These are phyloP conservation scores for Orussus abietinus DNA, from an alignment of 1,140 invertebrate genomes.

Conservation along the genomic window DNA sequence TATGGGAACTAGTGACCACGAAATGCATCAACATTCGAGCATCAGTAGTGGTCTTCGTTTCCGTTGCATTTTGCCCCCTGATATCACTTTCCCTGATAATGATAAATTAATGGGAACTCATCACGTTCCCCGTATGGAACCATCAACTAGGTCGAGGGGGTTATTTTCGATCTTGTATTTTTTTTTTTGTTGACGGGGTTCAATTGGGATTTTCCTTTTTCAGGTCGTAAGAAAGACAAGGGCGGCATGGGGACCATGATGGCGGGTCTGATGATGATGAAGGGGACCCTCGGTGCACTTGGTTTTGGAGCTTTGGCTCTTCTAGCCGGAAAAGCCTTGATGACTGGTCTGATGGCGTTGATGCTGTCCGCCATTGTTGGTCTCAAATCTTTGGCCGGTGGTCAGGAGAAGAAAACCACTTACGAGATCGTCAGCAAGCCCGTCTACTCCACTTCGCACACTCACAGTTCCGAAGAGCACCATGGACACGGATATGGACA, in stretches of 20 bases:
- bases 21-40: too few relatives aligned
- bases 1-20: too few relatives aligned
- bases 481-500: constrained; percentile 55
- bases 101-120: too few relatives aligned
- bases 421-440: constrained; percentile 82
- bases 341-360: constrained; percentile 76
- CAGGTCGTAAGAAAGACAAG: constrained; percentile 53
- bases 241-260: constrained; percentile 43
- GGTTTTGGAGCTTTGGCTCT: constrained; percentile 72
- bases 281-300: constrained; percentile 66
- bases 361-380: constrained; percentile 74
- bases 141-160: constrained; percentile 1
- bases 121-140: too few relatives aligned
- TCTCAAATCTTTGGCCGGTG: constrained; percentile 65
- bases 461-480: constrained; percentile 69
- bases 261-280: constrained; percentile 54
- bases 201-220: too few relatives aligned
- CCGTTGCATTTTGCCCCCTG: too few relatives aligned
- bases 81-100: too few relatives aligned
- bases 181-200: constrained; percentile 19
- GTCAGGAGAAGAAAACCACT: constrained; percentile 69
- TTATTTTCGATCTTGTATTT: constrained; percentile 6
- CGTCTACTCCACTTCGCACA: constrained; percentile 67
- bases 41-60: too few relatives aligned
- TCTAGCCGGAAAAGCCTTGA: constrained; percentile 78